Evolutionary conservation across 2,888 invertebrate genomes (phyloP), one percentile per base, ranked within the genome.

Genomic region (Perizoma flavofasciatum): DNA sequence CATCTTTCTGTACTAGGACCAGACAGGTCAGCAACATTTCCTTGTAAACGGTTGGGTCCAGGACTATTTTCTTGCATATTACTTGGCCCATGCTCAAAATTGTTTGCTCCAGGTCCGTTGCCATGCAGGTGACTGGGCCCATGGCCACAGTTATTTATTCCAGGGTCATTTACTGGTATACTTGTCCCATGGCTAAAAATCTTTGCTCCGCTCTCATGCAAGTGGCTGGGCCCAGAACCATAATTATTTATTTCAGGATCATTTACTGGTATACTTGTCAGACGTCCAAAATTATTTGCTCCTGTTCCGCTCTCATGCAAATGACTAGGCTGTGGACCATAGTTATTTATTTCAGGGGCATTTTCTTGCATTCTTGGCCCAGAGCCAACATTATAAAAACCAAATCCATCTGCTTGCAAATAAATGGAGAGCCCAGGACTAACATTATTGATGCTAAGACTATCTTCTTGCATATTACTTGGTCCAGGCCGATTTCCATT

Each of bases 1-100:
- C 61, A 61, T 54, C 11, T 53, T 47, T 57, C 33, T 4, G 49
- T 34, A 3, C 33, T 45, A 45, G 5, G 7, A 55, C 40, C 39
- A 9, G 34, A 50, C 8, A 4, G 35, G 6, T 46, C 5, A 6
- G 9, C 0, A 4, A 6, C 11, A 44, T 44, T 6, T 44, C 22
- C 10, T 44, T 22, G 22, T 22, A 22, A 22, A 11, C 4, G 37
- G 4, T 37, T 7, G 7, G 7, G 37, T 1, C 6, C 7, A 44
- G 22, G 4, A 44, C 6, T 22, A 44, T 44, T 44, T 44, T 22
- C 6, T 43, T 34, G 11, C 35, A 54, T 33, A 33, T 10, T 9
- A 8, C 40, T 54, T 7, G 33, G 40, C 5, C 40, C 33, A 40
- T 4, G 41, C 5, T 1, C n/a, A 41, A 41, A 1, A 41, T 41